A percentile compares a stretch with the other conserved stretches of the same genome.
Evolutionary conservation across 2,888 invertebrate genomes (phyloP).

Genomic region (Zaprionus obscuricornis): DNA sequence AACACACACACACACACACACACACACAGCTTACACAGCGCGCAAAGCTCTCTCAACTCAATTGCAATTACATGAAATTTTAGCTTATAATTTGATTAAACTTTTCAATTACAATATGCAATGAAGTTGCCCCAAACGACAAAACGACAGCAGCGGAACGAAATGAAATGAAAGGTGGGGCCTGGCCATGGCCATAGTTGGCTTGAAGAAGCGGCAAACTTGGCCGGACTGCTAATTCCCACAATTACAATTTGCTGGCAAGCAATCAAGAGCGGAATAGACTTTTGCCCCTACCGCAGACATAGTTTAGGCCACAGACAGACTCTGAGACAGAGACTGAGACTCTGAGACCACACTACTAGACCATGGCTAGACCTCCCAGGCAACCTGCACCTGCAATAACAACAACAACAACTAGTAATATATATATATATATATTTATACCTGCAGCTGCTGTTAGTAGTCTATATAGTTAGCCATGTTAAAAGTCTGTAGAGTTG

Average conservation of each 20-base stretch:
- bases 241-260: conserved; percentile 78
- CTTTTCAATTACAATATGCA: conserved; percentile 77
- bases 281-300: too few species aligned
- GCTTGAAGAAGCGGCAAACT: conserved; percentile 17
- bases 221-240: conserved; percentile 70
- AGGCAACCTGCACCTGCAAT: too few species aligned
- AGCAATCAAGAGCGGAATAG: conserved; percentile 72
- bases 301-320: conserved; percentile 16
- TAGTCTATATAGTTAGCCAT: too few species aligned
- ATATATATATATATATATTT: too few species aligned
- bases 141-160: conserved; percentile 5
- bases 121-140: conserved; percentile 64
- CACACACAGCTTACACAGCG: too few species aligned
- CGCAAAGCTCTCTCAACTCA: conserved; percentile 54
- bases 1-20: too few species aligned
- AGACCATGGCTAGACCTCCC: not conserved
- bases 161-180: not conserved
- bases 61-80: conserved; percentile 73
- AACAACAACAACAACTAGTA: too few species aligned
- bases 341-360: too few species aligned
- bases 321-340: too few species aligned
- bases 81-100: conserved; percentile 75
- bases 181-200: not conserved
- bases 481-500: too few species aligned
- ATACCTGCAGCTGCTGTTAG: too few species aligned